A percentile compares a stretch with the other conserved stretches of the same genome.
phyloP scores from a whole-genome alignment of 2,797 vertebrate species.

The Bufotes viridis region DNA sequence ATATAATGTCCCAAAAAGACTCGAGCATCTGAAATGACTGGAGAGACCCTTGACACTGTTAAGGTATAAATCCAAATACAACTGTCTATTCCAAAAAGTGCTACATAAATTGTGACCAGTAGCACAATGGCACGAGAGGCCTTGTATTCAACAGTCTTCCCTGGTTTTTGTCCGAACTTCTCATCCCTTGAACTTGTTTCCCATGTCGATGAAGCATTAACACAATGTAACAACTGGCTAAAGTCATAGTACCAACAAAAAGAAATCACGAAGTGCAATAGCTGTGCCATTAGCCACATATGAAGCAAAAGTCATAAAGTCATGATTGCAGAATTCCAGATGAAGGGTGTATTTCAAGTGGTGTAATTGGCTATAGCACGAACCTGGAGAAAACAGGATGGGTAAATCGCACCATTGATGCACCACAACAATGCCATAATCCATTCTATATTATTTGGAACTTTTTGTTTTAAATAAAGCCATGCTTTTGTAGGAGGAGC shows the following conservation, averaged over 20 bases:
- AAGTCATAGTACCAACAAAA: conserved; percentile 55
- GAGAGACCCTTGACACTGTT: conserved; percentile 41
- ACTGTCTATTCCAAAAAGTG: conserved; percentile 54
- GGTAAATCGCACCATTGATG: conserved; percentile 50
- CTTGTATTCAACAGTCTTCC: conserved; percentile 50
- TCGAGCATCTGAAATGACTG: conserved; percentile 53
- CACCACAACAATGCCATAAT: conserved; percentile 45
- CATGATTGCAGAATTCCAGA: conserved; percentile 57
- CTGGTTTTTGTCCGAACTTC: conserved; percentile 45
- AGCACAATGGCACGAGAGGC: conserved; percentile 47
- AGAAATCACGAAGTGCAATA: conserved; percentile 51
- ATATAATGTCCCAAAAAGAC: conserved; percentile 60
- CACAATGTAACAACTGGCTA: conserved; percentile 52
- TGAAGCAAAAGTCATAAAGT: conserved; percentile 33
- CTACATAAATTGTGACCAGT: conserved; percentile 52
- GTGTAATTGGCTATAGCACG: conserved; percentile 51
- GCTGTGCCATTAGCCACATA: conserved; percentile 57
- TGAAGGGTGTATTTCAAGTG: conserved; percentile 49
- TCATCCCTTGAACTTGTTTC: conserved; percentile 50
- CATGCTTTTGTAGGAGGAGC: conserved; percentile 49
- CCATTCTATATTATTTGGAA: conserved; percentile 38
- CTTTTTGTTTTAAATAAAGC: conserved; percentile 50
- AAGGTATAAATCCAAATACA: conserved; percentile 57
- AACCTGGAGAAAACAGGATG: conserved; percentile 48
- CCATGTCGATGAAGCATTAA: conserved; percentile 44